These are phyloP conservation scores for Halcyon chelicuti DNA, from an alignment of 2,797 vertebrate genomes.

Conservation along the genomic window DNA sequence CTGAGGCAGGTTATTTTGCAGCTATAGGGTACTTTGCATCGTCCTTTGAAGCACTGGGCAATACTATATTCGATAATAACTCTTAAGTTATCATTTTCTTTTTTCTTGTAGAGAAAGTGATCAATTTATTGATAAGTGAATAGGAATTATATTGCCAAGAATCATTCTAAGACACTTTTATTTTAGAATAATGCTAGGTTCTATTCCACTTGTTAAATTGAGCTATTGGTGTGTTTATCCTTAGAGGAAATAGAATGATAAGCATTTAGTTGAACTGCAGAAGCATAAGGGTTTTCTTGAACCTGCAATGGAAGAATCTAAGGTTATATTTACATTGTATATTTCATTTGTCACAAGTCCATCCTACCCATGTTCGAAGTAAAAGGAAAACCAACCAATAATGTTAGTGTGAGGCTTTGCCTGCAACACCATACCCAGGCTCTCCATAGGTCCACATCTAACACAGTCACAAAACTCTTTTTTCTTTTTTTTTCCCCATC, in stretches of 20 bases:
- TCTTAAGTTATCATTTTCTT: not conserved
- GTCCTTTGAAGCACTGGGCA: not conserved
- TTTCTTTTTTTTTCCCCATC: not conserved
- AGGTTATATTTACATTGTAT: not conserved
- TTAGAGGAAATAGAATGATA: not conserved
- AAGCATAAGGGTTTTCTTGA: not conserved
- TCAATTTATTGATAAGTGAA: not conserved
- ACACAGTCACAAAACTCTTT: not conserved
- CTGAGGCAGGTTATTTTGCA: not conserved
- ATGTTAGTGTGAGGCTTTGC: not conserved
- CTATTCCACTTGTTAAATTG: not conserved
- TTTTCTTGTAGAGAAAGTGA: not conserved
- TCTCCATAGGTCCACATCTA: not conserved
- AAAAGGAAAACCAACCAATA: not conserved
- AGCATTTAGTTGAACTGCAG: not conserved
- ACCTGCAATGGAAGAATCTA: not conserved
- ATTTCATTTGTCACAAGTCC: not conserved
- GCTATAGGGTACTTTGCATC: not conserved
- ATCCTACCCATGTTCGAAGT: not conserved
- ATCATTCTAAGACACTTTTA: not conserved
- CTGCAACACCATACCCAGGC: not conserved
- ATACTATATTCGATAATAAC: not conserved
- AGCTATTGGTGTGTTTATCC: not conserved
- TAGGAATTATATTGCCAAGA: not conserved
- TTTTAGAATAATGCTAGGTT: not conserved